Evolutionary conservation across 2,797 vertebrate species (phyloP), one percentile per base, ranked within the genome.

Genomic region (Gobionotothen gibberifrons): DNA sequence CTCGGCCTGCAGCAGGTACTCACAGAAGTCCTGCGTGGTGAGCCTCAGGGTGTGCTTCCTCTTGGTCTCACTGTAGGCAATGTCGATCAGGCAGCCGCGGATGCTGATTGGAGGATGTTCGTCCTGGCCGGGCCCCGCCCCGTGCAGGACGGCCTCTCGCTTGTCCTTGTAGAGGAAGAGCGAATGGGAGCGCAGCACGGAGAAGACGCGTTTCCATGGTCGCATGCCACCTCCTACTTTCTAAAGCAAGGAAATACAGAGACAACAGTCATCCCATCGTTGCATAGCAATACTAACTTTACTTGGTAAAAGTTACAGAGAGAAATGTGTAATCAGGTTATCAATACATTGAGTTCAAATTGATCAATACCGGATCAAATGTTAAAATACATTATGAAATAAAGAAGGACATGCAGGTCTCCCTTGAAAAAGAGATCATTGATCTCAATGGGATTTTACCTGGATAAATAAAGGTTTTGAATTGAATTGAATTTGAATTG

Each of bases 1-100:
- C 93, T 98, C 97, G 43, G 98, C 96, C 94, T 99, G 98, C 93
- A 99, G 96, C 90, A 99, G 96, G 93, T 97, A 99, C 94, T 99
- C 98, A 88, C 97, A 98, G 94, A 97, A 97, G 95, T 98, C 97
- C 93, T 97, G 96, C 19, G 97, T 99, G 90, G 96, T 98, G 90
- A 98, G 95, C 69, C 97, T 94, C 92, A 99, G 94, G 69, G 97
- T 95, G 92, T 99, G 95, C 87, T 97, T 98, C 73, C 96, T 95
- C 92, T 98, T 98, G 84, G 97, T 99, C 88, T 98, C 97, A 80
- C 97, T 97, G 96, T 99, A 99, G 71, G 98, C 98, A 57, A 99
- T 98, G 95, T 99, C 98, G 83, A 98, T 96, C 90, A 99, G 94
- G 95, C 97, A 98, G 90, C 97, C 97, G 55, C 95, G 94, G 93